These are phyloP conservation scores for Macrosoma leucophasiata DNA, from an alignment of 2,888 invertebrate species.

Conservation along the genomic window DNA sequence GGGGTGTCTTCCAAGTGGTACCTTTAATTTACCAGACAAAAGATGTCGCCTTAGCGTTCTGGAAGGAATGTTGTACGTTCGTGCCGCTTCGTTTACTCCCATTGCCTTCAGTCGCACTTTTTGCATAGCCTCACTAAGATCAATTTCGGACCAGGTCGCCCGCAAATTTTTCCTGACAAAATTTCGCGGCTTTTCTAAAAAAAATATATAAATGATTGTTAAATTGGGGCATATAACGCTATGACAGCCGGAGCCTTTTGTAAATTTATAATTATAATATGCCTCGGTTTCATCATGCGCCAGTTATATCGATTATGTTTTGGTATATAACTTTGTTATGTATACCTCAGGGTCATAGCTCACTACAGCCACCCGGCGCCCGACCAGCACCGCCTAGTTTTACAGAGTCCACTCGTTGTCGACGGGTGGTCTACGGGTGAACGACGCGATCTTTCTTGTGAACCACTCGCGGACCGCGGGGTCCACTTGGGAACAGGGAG, in stretches of 20 bases:
- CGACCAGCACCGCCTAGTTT: too few relatives aligned
- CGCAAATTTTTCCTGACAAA: constrained; percentile 5
- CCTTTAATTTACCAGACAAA: constrained; percentile 2
- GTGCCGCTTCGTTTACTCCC: constrained; percentile 11
- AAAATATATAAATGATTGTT: constrained; percentile 1
- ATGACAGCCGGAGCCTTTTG: neutral
- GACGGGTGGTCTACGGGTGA: too few relatives aligned
- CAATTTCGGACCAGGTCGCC: constrained; percentile 5
- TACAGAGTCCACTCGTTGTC: too few relatives aligned
- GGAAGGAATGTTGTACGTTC: constrained; percentile 9
- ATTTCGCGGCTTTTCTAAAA: constrained; percentile 4
- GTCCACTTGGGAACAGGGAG: too few relatives aligned
- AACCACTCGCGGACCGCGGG: too few relatives aligned
- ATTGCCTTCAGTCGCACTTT: constrained; percentile 9
- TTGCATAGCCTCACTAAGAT: constrained; percentile 10
- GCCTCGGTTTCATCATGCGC: too few relatives aligned
- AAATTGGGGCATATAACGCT: neutral
- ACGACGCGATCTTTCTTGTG: too few relatives aligned
- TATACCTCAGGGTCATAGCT: too few relatives aligned
- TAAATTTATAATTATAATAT: too few relatives aligned
- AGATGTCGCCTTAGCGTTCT: constrained; percentile 11
- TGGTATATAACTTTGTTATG: too few relatives aligned
- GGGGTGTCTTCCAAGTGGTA: constrained; percentile 2
- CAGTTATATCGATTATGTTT: too few relatives aligned
- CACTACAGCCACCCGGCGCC: too few relatives aligned